These are phyloP conservation scores for Monochamus saltuarius DNA, from an alignment of 1,140 invertebrate genomes.

Conservation along the genomic window DNA sequence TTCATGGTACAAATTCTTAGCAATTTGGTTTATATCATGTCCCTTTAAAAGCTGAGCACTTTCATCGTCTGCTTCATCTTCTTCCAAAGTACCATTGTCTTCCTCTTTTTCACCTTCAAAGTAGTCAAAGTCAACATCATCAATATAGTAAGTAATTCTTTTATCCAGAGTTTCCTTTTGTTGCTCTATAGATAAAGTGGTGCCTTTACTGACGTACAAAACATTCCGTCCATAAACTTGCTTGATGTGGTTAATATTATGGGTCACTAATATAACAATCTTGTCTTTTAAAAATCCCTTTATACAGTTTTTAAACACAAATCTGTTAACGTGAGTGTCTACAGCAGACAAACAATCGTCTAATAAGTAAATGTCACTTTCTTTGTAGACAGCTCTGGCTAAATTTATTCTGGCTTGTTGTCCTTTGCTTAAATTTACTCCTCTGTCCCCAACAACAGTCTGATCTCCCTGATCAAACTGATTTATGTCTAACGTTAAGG, in stretches of 20 bases:
- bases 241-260: constrained; percentile 57
- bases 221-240: constrained; percentile 26
- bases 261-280: constrained; percentile 75
- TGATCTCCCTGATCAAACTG: constrained; percentile 60
- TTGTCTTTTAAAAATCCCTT: constrained; percentile 68
- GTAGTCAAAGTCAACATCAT: constrained; percentile 19
- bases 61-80: constrained; percentile 17
- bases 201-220: constrained; percentile 28
- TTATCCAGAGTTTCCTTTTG: constrained; percentile 29
- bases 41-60: constrained; percentile 17
- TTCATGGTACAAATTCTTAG: constrained; percentile 36
- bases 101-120: constrained; percentile 14
- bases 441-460: constrained; percentile 80
- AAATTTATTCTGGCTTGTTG: constrained; percentile 89
- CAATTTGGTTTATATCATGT: constrained; percentile 12
- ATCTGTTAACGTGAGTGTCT: constrained; percentile 76
- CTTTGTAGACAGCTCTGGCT: constrained; percentile 78
- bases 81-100: background rate
- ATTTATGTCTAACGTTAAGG: constrained; percentile 35
- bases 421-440: constrained; percentile 77
- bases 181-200: constrained; percentile 26
- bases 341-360: constrained; percentile 84
- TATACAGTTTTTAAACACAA: constrained; percentile 75
- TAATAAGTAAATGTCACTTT: constrained; percentile 77
- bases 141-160: constrained; percentile 34